Percentiles rank a stretch among this genome's conserved stretches.
Conservation (phyloP, 2,888 invertebrate species). For the Cheilosia scutellata region DNA sequence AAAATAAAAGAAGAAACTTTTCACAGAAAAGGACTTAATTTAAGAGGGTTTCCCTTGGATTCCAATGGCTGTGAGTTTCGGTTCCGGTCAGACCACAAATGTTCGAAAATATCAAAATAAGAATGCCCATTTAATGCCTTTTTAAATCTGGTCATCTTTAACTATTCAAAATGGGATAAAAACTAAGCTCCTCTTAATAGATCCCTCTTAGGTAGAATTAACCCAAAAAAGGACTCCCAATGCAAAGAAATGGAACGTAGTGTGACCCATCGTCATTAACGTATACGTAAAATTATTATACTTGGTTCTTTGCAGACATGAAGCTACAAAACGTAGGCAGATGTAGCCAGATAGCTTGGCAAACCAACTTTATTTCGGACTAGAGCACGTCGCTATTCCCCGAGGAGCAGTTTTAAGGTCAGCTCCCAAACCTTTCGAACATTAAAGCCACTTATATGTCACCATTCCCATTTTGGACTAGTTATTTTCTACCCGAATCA, state of each 20-base stretch:
- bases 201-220: not conserved
- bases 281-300: slow-evolving; percentile 11
- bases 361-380: not conserved
- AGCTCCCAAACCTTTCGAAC: not conserved
- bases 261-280: slow-evolving; percentile 10
- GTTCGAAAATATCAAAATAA: too few relatives aligned
- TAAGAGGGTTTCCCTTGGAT: too few relatives aligned
- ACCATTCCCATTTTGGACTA: not conserved
- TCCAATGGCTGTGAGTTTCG: too few relatives aligned
- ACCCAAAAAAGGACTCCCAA: not conserved
- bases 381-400: slow-evolving; percentile 10
- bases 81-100: too few relatives aligned
- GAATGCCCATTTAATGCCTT: too few relatives aligned
- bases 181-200: too few relatives aligned
- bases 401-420: not conserved
- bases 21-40: too few relatives aligned
- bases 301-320: not conserved
- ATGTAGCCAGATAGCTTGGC: slow-evolving; percentile 25
- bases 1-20: too few relatives aligned
- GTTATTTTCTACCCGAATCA: slow-evolving; percentile 17
- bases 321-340: not conserved
- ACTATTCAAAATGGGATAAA: too few relatives aligned
- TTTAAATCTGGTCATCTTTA: too few relatives aligned
- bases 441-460: slow-evolving; percentile 1
- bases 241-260: not conserved